A percentile compares a stretch with the other conserved stretches of the same genome.
Evolutionary conservation across 1,140 invertebrate genomes (phyloP).

Genomic region (Drosophila asahinai): DNA sequence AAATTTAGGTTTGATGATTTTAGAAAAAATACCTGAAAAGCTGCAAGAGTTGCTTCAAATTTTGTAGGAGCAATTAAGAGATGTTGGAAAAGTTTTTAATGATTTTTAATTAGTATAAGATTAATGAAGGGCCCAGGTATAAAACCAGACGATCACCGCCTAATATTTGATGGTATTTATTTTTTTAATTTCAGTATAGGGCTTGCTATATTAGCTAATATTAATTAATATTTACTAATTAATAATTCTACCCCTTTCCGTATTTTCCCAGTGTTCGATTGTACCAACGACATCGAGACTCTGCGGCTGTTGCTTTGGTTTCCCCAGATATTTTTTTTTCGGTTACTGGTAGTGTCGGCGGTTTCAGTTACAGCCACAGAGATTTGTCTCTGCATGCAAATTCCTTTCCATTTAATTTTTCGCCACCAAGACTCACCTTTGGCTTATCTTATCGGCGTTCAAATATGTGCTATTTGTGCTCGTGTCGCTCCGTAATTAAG

Average conservation of each 20-base stretch:
- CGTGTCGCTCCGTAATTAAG: conserved; percentile 50
- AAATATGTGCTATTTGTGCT: conserved; percentile 22
- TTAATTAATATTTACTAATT: background rate
- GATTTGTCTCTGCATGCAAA: conserved; percentile 51
- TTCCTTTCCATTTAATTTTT: conserved; percentile 29
- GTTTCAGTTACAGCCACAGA: conserved; percentile 41
- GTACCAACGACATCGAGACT: conserved; percentile 17
- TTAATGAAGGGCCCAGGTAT: no score
- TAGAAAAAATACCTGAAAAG: no score
- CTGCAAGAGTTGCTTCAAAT: no score
- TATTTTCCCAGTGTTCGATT: conserved; percentile 14
- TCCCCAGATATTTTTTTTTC: conserved; percentile 17
- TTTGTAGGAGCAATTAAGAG: no score
- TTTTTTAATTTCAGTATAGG: background rate
- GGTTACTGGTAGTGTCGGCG: conserved; percentile 17
- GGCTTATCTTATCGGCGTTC: conserved; percentile 51
- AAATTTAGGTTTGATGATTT: background rate
- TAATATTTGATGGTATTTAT: background rate
- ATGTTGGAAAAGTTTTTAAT: no score
- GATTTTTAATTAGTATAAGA: no score
- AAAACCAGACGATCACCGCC: no score
- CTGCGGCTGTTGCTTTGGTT: conserved; percentile 32
- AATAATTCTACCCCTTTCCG: background rate
- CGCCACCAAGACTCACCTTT: conserved; percentile 32
- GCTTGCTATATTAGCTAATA: background rate